Percentiles rank a stretch among this genome's conserved stretches.
Conservation (phyloP, 2,888 invertebrate genomes). For the Balanococcus diminutus region DNA sequence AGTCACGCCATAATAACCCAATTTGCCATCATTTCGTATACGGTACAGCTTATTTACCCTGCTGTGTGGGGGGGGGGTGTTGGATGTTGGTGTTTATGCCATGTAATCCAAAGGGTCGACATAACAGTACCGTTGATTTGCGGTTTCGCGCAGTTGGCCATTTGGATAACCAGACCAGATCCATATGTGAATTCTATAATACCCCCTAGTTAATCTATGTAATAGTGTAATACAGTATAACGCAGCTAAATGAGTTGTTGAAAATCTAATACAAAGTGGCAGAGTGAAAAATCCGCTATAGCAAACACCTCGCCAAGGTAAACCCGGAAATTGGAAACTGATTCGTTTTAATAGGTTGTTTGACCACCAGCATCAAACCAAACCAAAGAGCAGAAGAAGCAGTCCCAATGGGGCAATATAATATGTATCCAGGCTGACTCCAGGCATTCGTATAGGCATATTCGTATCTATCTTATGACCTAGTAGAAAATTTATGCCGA, state of each 20-base stretch:
- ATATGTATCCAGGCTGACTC: background rate
- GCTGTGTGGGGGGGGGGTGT: background rate
- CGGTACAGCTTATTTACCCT: background rate
- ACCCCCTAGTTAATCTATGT: background rate
- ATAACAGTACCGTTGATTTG: constrained; percentile 24
- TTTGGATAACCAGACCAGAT: background rate
- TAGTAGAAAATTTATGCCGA: constrained; percentile 35
- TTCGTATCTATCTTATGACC: background rate
- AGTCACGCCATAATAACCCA: background rate
- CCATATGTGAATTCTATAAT: background rate
- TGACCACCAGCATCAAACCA: background rate
- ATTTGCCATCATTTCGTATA: background rate
- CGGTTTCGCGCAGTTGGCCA: background rate
- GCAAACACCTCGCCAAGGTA: background rate
- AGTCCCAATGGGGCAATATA: background rate
- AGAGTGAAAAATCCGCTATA: background rate
- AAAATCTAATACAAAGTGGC: background rate
- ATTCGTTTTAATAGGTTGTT: constrained; percentile 3
- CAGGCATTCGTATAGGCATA: background rate
- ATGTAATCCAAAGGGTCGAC: background rate
- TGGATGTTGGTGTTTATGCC: no score
- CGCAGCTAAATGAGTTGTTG: background rate
- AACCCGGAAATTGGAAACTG: constrained; percentile 29
- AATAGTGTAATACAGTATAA: background rate
- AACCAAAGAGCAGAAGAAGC: background rate